A percentile compares a stretch with the other conserved stretches of the same genome.
Conservation (phyloP, 2,888 invertebrate species). For the Oasisia sp. region DNA sequence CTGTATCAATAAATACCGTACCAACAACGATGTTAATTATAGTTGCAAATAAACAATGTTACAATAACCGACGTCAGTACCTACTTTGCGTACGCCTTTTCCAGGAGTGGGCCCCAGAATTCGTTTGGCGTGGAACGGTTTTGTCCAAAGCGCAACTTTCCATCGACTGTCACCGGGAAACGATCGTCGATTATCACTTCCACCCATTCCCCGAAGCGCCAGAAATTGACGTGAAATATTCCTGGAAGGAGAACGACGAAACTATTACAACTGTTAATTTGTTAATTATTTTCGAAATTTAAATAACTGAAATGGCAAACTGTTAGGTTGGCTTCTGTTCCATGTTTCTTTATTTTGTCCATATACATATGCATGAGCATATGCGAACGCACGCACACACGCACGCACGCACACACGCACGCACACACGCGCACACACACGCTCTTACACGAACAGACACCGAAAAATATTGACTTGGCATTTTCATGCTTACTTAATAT, state of each 20-base stretch:
- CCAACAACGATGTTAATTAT: too few relatives aligned
- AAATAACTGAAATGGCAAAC: too few relatives aligned
- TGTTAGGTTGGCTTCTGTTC: too few relatives aligned
- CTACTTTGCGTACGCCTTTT: slow-evolving; percentile 64
- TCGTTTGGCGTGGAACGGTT: slow-evolving; percentile 72
- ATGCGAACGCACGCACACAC: background rate
- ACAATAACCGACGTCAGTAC: background rate
- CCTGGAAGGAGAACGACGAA: slow-evolving; percentile 44
- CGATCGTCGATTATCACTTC: slow-evolving; percentile 81
- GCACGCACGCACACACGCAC: background rate
- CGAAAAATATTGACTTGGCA: too few relatives aligned
- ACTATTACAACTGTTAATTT: background rate
- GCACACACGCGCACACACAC: too few relatives aligned
- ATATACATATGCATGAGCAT: background rate
- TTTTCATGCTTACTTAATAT: too few relatives aligned
- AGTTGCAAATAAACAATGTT: too few relatives aligned
- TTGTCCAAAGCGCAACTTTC: slow-evolving; percentile 73
- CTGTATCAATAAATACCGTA: background rate
- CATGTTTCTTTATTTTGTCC: too few relatives aligned
- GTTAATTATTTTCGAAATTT: background rate
- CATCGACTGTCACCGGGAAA: slow-evolving; percentile 75
- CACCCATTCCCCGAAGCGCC: slow-evolving; percentile 84
- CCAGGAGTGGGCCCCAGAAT: slow-evolving; percentile 81
- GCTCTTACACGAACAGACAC: too few relatives aligned
- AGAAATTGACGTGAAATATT: slow-evolving; percentile 87